A percentile compares a stretch with the other conserved stretches of the same genome.
These are phyloP conservation scores for Machaerirhynchus nigripectus DNA, from an alignment of 2,113 vertebrate genomes.

Conservation along the genomic window DNA sequence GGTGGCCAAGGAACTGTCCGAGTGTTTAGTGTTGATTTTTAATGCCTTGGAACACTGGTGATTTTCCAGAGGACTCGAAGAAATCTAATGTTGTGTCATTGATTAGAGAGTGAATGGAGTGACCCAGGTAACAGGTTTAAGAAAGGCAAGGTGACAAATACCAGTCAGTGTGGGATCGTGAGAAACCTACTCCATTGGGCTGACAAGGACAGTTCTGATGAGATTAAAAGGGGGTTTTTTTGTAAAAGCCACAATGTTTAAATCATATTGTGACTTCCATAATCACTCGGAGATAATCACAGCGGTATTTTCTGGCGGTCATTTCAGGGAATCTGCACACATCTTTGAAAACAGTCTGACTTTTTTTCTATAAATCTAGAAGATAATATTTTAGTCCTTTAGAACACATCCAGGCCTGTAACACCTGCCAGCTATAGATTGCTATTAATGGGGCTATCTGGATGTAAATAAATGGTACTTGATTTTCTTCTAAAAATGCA, in stretches of 20 bases:
- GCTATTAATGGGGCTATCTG: background rate
- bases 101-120: background rate
- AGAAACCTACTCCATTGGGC: background rate
- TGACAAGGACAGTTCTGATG: background rate
- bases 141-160: background rate
- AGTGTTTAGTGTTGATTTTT: background rate
- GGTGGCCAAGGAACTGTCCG: background rate
- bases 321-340: background rate
- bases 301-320: background rate
- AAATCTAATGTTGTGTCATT: background rate
- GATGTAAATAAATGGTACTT: conserved; percentile 23
- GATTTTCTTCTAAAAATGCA: conserved; percentile 22
- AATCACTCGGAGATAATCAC: background rate
- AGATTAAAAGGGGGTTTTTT: background rate
- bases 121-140: background rate
- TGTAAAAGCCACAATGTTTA: background rate
- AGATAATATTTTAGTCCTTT: background rate
- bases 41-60: background rate
- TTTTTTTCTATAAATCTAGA: background rate
- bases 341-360: background rate
- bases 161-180: background rate
- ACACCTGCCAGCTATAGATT: background rate
- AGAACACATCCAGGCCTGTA: background rate
- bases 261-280: background rate
- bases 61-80: background rate